Evolutionary conservation across 2,888 invertebrate genomes (phyloP).

Genomic region (Pycnomerus fuliginosus): DNA sequence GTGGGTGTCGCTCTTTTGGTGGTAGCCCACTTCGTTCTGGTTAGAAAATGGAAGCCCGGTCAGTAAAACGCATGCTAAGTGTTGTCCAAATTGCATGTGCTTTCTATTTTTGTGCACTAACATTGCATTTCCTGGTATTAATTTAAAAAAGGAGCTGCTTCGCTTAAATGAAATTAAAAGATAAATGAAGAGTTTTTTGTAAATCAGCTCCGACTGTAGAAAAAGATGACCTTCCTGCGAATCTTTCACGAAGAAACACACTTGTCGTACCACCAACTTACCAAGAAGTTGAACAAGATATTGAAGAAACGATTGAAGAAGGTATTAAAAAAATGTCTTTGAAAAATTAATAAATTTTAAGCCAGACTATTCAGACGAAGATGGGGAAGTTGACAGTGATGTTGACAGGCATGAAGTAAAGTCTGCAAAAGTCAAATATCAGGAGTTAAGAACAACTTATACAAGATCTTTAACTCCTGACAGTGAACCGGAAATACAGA

Average conservation of each 20-base stretch:
- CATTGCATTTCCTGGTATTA: constrained; percentile 51
- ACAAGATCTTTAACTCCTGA: constrained; percentile 44
- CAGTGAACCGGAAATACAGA: constrained; percentile 35
- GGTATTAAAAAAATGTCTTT: constrained; percentile 34
- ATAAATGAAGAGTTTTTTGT: neutral
- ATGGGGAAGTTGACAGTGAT: constrained; percentile 47
- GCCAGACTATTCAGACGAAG: constrained; percentile 49
- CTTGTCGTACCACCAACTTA: constrained; percentile 51
- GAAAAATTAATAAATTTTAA: constrained; percentile 9
- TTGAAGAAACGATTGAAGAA: constrained; percentile 41
- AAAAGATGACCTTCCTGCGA: constrained; percentile 35
- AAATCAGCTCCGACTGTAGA: constrained; percentile 10
- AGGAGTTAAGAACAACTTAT: constrained; percentile 47
- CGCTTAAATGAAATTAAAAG: too few species aligned
- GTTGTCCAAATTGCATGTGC: constrained; percentile 28
- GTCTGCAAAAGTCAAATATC: constrained; percentile 43
- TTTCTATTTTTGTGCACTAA: constrained; percentile 37
- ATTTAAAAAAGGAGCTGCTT: constrained; percentile 7
- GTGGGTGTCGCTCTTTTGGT: constrained; percentile 82
- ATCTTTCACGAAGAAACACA: constrained; percentile 53
- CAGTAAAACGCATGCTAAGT: constrained; percentile 55
- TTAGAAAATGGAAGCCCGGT: constrained; percentile 75
- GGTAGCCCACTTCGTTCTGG: constrained; percentile 83
- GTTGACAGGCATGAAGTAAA: constrained; percentile 35
- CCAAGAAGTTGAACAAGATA: constrained; percentile 46